phyloP scores from a whole-genome alignment of 1,140 invertebrate genomes.

The Drosophila serrata region DNA sequence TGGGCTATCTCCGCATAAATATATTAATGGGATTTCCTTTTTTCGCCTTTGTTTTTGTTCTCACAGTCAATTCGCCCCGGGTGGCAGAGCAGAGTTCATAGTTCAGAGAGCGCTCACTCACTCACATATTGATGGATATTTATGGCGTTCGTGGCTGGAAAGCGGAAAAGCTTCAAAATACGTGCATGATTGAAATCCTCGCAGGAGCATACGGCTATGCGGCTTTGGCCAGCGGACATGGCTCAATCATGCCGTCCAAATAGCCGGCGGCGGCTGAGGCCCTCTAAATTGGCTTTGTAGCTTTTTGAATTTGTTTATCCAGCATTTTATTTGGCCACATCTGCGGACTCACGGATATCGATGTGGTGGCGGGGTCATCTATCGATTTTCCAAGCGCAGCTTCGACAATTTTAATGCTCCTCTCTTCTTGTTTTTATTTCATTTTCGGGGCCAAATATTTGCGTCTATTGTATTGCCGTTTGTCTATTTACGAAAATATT shows the following conservation, averaged over 20 bases:
- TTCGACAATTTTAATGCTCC: constrained; percentile 24
- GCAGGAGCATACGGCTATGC: constrained; percentile 21
- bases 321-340: constrained; percentile 46
- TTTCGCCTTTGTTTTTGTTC: background rate
- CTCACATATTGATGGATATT: constrained; percentile 52
- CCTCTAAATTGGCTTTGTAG: constrained; percentile 47
- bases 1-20: constrained; percentile 22
- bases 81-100: constrained; percentile 22
- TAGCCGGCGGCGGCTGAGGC: constrained; percentile 14
- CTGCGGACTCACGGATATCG: constrained; percentile 13
- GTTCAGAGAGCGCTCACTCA: constrained; percentile 16
- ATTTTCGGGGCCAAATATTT: constrained; percentile 36
- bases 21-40: constrained; percentile 25
- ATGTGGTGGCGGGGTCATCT: constrained; percentile 5
- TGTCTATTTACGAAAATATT: constrained; percentile 34
- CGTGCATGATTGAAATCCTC: constrained; percentile 50
- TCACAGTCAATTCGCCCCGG: constrained; percentile 8
- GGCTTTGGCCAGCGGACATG: constrained; percentile 50
- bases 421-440: background rate
- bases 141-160: constrained; percentile 50
- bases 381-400: constrained; percentile 40
- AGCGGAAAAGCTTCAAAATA: constrained; percentile 58
- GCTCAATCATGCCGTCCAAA: constrained; percentile 63
- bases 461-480: constrained; percentile 27
- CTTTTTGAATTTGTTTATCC: constrained; percentile 53